phyloP scores from a whole-genome alignment of 1,140 invertebrate genomes.

The Saxidomus purpurata region DNA sequence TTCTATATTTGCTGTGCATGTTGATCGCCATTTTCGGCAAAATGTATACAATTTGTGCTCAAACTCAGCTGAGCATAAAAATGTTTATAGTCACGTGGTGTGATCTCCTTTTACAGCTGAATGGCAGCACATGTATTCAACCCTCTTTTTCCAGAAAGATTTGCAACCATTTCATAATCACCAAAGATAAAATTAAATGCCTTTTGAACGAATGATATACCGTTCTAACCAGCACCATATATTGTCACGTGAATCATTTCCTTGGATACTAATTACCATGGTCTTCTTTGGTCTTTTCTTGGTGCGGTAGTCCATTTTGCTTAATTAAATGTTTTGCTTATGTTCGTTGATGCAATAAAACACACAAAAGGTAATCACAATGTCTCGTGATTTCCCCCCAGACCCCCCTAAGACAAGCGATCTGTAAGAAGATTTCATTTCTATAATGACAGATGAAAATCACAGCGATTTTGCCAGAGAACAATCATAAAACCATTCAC shows the following conservation, averaged over 20 bases:
- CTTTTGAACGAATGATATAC: too few species aligned
- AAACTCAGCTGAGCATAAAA: too few species aligned
- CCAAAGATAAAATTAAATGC: too few species aligned
- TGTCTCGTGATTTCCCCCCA: conserved; percentile 49
- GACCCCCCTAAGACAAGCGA: conserved; percentile 27
- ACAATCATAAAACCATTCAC: conserved; percentile 57
- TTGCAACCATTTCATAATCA: too few species aligned
- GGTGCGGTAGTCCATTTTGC: background rate
- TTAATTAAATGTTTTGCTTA: conserved; percentile 34
- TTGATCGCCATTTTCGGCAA: too few species aligned
- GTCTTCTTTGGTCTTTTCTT: background rate
- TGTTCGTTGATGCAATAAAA: background rate
- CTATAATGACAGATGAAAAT: conserved; percentile 58
- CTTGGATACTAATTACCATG: background rate
- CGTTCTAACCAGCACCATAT: too few species aligned
- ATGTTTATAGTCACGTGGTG: too few species aligned
- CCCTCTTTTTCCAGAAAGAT: too few species aligned
- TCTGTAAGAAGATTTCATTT: conserved; percentile 57
- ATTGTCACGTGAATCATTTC: background rate
- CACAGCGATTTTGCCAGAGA: conserved; percentile 1
- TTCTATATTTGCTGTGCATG: too few species aligned
- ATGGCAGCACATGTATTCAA: too few species aligned
- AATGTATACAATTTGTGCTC: too few species aligned
- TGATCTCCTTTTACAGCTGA: too few species aligned
- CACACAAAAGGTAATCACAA: conserved; percentile 42